phyloP scores from a whole-genome alignment of 2,113 vertebrate genomes.

The Pollimyrus isidori region DNA sequence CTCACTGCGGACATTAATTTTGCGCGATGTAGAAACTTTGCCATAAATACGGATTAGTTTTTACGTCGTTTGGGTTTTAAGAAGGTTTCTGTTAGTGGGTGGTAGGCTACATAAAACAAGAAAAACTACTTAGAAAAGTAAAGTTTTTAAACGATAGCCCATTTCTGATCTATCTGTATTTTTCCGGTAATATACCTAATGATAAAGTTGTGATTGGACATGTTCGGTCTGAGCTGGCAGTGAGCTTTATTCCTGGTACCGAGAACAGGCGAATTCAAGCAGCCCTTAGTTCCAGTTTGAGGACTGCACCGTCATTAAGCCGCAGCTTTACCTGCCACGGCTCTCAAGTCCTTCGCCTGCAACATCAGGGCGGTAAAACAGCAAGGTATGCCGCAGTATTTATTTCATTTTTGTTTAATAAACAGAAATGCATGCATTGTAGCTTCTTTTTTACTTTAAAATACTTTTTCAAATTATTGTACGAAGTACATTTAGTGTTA shows the following conservation, averaged over 20 bases:
- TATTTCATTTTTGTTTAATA: not conserved
- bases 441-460: not conserved
- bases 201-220: not conserved
- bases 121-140: not conserved
- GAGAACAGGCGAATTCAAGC: not conserved
- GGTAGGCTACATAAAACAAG: not conserved
- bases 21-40: slow-evolving; percentile 9
- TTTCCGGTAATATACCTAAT: not conserved
- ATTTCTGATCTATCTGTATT: not conserved
- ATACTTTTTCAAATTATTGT: not conserved
- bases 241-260: not conserved
- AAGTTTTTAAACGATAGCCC: not conserved
- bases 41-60: slow-evolving; percentile 11
- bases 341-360: not conserved
- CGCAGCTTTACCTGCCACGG: not conserved
- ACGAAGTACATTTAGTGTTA: not conserved
- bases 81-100: not conserved
- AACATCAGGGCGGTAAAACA: not conserved
- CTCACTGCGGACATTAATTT: slow-evolving; percentile 19
- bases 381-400: not conserved
- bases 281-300: not conserved
- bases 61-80: not conserved
- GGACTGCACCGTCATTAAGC: not conserved
- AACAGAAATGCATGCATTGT: not conserved
- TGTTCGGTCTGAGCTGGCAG: not conserved